Percentiles rank a stretch among this genome's conserved stretches.
Conservation (phyloP, 2,797 vertebrate species). For the Tachyglossus aculeatus region DNA sequence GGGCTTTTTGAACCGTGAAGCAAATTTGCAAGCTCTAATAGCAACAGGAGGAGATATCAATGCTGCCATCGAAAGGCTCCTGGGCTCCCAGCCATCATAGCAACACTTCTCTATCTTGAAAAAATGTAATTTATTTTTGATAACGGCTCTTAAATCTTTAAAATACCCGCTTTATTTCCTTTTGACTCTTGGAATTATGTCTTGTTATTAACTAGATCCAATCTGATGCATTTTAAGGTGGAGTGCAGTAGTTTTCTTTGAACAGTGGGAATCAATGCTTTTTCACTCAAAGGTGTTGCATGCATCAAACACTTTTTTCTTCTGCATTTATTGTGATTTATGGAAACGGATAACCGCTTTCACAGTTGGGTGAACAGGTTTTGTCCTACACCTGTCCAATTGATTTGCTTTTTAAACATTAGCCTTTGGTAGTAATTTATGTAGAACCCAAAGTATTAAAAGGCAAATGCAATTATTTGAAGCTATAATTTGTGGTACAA, state of each 20-base stretch:
- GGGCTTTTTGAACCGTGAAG: constrained; percentile 84
- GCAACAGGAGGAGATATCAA: constrained; percentile 85
- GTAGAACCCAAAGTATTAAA: constrained; percentile 74
- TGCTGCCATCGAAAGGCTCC: constrained; percentile 84
- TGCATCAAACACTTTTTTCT: constrained; percentile 72
- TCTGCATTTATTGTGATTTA: constrained; percentile 76
- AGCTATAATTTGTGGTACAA: constrained; percentile 72
- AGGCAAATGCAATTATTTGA: constrained; percentile 71
- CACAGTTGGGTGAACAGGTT: constrained; percentile 72
- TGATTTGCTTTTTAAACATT: constrained; percentile 76
- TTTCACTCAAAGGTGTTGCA: constrained; percentile 75
- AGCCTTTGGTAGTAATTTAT: constrained; percentile 80
- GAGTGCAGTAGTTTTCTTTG: constrained; percentile 70
- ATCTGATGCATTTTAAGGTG: constrained; percentile 73
- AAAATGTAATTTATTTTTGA: constrained; percentile 89
- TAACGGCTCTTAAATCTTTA: constrained; percentile 83
- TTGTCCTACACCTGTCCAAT: constrained; percentile 71
- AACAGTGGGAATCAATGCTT: constrained; percentile 74
- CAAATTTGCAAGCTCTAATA: constrained; percentile 85
- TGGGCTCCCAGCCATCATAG: constrained; percentile 84
- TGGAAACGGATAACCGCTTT: constrained; percentile 65
- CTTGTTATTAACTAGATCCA: constrained; percentile 71
- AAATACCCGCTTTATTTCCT: constrained; percentile 81
- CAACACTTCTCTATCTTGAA: constrained; percentile 75
- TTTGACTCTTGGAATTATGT: constrained; percentile 75